phyloP scores from a whole-genome alignment of 2,113 vertebrate genomes.

The Baryphthengus martii region DNA sequence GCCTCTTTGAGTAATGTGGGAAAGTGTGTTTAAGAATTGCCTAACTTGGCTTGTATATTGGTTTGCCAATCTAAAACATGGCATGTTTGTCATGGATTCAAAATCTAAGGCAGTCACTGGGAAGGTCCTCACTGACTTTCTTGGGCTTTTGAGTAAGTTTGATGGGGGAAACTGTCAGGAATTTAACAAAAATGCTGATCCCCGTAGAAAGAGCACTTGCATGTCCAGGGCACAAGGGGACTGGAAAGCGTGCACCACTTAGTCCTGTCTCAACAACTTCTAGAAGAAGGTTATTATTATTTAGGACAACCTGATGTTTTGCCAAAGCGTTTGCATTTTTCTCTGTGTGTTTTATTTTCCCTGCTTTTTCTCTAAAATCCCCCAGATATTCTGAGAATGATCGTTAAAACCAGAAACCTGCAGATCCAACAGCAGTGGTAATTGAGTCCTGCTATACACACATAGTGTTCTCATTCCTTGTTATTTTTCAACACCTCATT shows the following conservation, averaged over 20 bases:
- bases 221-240: neutral
- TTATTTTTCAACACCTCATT: constrained; percentile 12
- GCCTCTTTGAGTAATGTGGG: neutral
- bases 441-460: neutral
- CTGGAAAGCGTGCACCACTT: neutral
- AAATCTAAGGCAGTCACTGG: neutral
- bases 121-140: neutral
- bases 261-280: neutral
- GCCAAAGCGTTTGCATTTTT: neutral
- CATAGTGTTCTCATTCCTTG: neutral
- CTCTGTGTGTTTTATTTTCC: neutral
- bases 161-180: neutral
- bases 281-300: neutral
- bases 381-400: neutral
- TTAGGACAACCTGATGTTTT: neutral
- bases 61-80: neutral
- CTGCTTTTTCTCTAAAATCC: neutral
- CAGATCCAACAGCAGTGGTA: neutral
- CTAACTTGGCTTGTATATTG: neutral
- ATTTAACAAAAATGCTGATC: neutral
- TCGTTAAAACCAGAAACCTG: neutral
- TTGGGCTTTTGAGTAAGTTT: neutral
- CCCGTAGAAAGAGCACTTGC: neutral
- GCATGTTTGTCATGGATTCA: neutral
- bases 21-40: neutral